Percentiles rank a stretch among this genome's conserved stretches.
These are phyloP conservation scores for Papilio protenor DNA, from an alignment of 2,888 invertebrate species.

Conservation along the genomic window DNA sequence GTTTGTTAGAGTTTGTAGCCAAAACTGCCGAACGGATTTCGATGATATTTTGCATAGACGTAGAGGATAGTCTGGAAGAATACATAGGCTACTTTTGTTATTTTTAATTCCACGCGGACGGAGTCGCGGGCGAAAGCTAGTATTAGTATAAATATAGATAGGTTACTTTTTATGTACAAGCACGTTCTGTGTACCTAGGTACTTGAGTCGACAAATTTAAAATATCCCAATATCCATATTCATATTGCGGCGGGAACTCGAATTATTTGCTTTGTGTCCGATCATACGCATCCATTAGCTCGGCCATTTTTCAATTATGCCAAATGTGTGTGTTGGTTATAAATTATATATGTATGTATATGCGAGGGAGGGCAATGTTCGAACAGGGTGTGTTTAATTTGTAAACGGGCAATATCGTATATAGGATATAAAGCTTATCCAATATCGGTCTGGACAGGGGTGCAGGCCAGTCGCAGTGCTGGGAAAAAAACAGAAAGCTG, in stretches of 20 bases:
- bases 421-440: conserved; percentile 64
- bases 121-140: too few relatives aligned
- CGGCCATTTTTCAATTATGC: conserved; percentile 83
- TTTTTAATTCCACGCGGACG: too few relatives aligned
- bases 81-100: too few relatives aligned
- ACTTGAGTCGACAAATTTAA: conserved; percentile 47
- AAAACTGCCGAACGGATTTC: too few relatives aligned
- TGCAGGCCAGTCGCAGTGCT: conserved; percentile 53
- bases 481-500: conserved; percentile 51
- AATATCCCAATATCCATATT: conserved; percentile 51
- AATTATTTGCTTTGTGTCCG: conserved; percentile 74
- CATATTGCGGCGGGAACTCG: conserved; percentile 58
- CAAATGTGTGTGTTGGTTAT: conserved; percentile 78
- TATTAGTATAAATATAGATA: too few relatives aligned
- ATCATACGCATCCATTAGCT: conserved; percentile 65
- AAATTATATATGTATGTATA: conserved; percentile 66
- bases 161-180: conserved; percentile 16
- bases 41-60: too few relatives aligned
- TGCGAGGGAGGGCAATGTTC: conserved; percentile 52
- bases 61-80: too few relatives aligned
- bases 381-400: conserved; percentile 76
- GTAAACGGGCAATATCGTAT: conserved; percentile 73
- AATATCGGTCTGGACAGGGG: conserved; percentile 62
- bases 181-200: conserved; percentile 25
- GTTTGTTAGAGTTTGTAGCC: too few relatives aligned